Conservation (phyloP, 2,797 vertebrate genomes). For the Momotus momota region DNA sequence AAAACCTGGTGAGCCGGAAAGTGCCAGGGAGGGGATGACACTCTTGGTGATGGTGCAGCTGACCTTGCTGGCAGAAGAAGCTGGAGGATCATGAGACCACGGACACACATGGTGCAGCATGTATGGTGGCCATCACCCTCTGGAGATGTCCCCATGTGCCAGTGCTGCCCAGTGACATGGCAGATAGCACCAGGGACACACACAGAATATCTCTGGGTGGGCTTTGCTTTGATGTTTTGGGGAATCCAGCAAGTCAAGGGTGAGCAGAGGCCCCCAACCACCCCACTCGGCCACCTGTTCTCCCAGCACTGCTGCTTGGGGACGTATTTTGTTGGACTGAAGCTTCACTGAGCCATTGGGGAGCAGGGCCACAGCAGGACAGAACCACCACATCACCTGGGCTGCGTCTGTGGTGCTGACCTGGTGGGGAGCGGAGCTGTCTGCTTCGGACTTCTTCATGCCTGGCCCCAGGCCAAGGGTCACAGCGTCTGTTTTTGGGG, state of each 20-base stretch:
- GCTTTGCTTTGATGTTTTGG: background rate
- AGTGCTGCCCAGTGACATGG: background rate
- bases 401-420: constrained; percentile 65
- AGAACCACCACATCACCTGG: constrained; percentile 77
- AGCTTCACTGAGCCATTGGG: background rate
- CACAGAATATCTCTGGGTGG: background rate
- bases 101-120: rapidly evolving
- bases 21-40: background rate
- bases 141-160: background rate
- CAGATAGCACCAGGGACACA: background rate
- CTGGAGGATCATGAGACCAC: rapidly evolving
- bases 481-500: constrained; percentile 82
- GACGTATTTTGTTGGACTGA: background rate
- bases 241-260: background rate
- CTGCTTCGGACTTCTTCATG: constrained; percentile 83
- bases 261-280: background rate
- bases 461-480: constrained; percentile 78
- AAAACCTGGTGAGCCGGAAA: background rate
- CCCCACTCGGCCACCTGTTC: background rate
- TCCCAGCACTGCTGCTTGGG: background rate
- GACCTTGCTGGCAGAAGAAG: background rate
- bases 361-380: background rate
- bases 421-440: constrained; percentile 74
- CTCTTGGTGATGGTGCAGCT: background rate
- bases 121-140: background rate